Evolutionary conservation across 1,140 invertebrate species (phyloP), one percentile per base, ranked within the genome.

Genomic region (Zaprionus vittiger): DNA sequence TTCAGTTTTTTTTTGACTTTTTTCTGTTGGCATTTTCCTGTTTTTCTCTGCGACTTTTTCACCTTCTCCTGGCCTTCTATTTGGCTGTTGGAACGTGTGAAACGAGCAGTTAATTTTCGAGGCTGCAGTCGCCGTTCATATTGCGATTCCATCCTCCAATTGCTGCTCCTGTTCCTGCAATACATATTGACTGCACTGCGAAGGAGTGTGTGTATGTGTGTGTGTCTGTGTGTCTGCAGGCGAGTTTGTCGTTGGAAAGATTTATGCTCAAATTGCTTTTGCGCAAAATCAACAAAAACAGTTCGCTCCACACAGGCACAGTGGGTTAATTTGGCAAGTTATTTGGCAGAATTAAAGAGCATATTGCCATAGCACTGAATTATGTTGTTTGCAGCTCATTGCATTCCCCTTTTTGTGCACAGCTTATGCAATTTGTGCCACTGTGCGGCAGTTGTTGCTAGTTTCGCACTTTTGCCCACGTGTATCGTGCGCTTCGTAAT

Each of bases 251-350:
- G 84, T 81, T 89, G 71, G 72, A 41, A 84, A 89, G 84, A 89
- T 89, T 89, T 89, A 89, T 89, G 85, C 63, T 55, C 72, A 90
- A 89, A 89, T 89, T 90, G 84, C 84, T 90, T 90, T 89, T 84
- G 84, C 84, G 76, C 85, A 89, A 84, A 84, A 90, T 90, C 81
- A 78, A 89, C 81, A 79, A 89, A 89, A 81, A 84, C 69, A 73
- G 54, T 54, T 59, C 67, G 44, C 47, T 56, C n/a, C 17, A 26
- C 49, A 44, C 56, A 4, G 9, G 14, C 34, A 67, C 80, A 78
- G 77, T 83, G 83, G 73, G 26, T 9, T 12, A 38, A 41, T 17
- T 47, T 7, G 41, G 15, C 15, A 17, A n/a, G 6, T 5, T n/a
- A n/a, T 44, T 15, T 5, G 5, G n/a, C 38, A 6, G 15, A 44